Evolutionary conservation across 2,888 invertebrate species (phyloP), one percentile per base, ranked within the genome.

Genomic region (Tuta absoluta): DNA sequence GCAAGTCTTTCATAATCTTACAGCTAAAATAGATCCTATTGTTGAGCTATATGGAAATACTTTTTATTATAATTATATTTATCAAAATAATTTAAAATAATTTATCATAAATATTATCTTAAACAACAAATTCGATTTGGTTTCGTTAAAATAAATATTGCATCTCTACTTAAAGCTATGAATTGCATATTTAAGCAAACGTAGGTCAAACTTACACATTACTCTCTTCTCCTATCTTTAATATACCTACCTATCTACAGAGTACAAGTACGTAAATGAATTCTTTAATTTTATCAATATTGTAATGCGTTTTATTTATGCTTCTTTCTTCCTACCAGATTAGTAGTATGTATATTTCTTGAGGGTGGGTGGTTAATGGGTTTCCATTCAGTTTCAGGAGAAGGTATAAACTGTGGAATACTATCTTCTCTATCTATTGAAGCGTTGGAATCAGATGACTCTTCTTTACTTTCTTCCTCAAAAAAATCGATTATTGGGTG

Each of bases 401-500:
- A 74, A 12, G 83, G 79, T 10, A 80, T 68, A 68, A 78, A 89
- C 21, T 79, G 76, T 49, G 80, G 65, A 48, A 75, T 80, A 66
- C 69, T 79, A 63, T 91, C 91, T 72, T 88, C 90, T 75, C 91
- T 82, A 64, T 91, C 91, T 68, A 89, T 87, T 14, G 86, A 84
- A 48, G 80, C 80, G 57, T 84, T 81, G n/a, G 45, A 45, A 33
- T 56, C 56, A 45, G 45, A 45, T n/a, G 45, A 45, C 58, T 69
- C 72, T 45, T 83, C 83, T 70, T 82, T 84, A 45, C 79, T 85
- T 37, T 79, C 81, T 61, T 89, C 90, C 69, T 93, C 94, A 79
- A 96, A 96, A 79, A 95, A 96, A 76, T 96, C 96, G 71, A 96
- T 95, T 59, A 96, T 96, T 0, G 96, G 96, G 83, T 96, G 96